A percentile compares a stretch with the other conserved stretches of the same genome.
phyloP scores from a whole-genome alignment of 2,113 vertebrate species.

The Microtus richardsoni region DNA sequence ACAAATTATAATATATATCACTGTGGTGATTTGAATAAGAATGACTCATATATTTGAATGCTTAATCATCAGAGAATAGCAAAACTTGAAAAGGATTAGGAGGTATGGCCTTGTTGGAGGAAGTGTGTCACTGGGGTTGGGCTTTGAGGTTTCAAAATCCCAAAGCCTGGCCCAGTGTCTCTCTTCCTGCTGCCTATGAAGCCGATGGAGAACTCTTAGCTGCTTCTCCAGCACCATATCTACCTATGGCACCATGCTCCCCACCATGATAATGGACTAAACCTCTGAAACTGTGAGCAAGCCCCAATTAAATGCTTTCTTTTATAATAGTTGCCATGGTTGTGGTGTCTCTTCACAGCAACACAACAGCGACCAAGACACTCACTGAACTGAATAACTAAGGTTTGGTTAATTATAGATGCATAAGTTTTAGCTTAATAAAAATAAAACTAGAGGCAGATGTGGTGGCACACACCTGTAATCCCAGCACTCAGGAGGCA shows the following conservation, averaged over 20 bases:
- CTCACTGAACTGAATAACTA: neutral
- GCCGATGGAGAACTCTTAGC: neutral
- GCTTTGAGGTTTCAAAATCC: neutral
- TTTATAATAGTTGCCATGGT: neutral
- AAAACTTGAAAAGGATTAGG: neutral
- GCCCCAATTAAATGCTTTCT: neutral
- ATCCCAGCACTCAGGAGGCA: neutral
- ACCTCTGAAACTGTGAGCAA: neutral
- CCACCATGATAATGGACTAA: neutral
- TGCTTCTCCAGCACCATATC: neutral
- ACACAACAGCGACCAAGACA: neutral
- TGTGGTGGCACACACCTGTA: neutral
- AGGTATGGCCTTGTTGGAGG: neutral
- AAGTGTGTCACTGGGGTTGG: too few species aligned
- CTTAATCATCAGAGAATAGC: neutral
- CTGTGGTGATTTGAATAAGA: too few species aligned
- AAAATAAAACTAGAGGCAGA: conserved; percentile 44
- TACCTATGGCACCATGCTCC: neutral
- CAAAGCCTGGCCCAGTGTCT: neutral
- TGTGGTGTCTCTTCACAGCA: neutral
- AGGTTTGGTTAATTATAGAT: neutral
- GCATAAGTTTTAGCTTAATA: conserved; percentile 27
- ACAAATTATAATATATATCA: neutral
- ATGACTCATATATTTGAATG: neutral
- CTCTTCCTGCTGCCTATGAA: neutral